Conservation (phyloP, 1,140 invertebrate genomes). For the Phymorhynchus buccinoides region DNA sequence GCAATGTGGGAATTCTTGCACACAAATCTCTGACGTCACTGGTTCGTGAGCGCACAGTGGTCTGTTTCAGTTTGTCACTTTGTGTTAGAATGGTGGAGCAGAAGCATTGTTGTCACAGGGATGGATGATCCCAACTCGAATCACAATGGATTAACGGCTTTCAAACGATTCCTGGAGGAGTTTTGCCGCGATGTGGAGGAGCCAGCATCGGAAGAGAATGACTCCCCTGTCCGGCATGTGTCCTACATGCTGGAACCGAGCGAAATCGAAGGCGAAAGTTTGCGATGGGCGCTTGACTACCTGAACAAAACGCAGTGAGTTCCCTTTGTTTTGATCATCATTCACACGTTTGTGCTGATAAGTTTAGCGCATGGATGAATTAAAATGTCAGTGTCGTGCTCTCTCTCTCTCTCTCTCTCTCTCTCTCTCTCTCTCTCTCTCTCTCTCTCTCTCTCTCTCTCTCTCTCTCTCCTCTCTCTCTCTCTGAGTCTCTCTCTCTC, state of each 20-base stretch:
- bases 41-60: slow-evolving; percentile 52
- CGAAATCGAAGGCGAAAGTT: slow-evolving; percentile 83
- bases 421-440: slow-evolving; percentile 9
- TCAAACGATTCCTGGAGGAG: slow-evolving; percentile 57
- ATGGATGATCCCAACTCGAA: slow-evolving; percentile 57
- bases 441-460: neutral
- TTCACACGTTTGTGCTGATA: slow-evolving; percentile 16
- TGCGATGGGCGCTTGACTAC: slow-evolving; percentile 85
- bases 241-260: slow-evolving; percentile 80
- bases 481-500: neutral
- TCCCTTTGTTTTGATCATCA: slow-evolving; percentile 1
- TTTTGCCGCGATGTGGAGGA: slow-evolving; percentile 54
- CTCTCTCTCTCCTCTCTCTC: neutral
- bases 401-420: neutral
- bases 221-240: slow-evolving; percentile 82
- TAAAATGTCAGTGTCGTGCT: too few relatives aligned
- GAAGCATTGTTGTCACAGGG: slow-evolving; percentile 43
- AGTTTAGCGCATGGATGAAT: neutral
- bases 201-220: slow-evolving; percentile 76
- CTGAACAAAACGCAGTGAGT: slow-evolving; percentile 82
- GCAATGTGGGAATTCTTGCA: slow-evolving; percentile 24
- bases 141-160: slow-evolving; percentile 50
- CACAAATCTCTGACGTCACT: slow-evolving; percentile 45
- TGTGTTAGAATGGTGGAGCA: slow-evolving; percentile 48
- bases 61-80: too few relatives aligned